Evolutionary conservation across 1,140 invertebrate genomes (phyloP).

Genomic region (Lerema accius): DNA sequence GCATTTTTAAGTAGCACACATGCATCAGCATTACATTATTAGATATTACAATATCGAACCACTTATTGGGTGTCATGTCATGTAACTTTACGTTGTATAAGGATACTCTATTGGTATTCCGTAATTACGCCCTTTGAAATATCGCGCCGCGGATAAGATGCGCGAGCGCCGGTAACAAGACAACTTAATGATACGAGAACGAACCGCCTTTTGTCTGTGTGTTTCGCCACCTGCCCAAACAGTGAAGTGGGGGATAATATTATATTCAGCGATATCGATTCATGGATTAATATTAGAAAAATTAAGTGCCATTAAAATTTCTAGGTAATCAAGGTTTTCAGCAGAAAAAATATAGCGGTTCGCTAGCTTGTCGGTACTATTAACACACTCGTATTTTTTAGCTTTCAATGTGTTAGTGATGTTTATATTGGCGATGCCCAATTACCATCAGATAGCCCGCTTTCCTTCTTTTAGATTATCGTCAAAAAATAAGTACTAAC

Average conservation of each 20-base stretch:
- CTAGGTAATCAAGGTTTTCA: too few relatives aligned
- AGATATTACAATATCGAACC: slow-evolving; percentile 1
- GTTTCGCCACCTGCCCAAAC: slow-evolving; percentile 82
- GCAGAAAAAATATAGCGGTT: too few relatives aligned
- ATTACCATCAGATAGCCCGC: too few relatives aligned
- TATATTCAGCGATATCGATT: slow-evolving; percentile 41
- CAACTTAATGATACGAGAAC: slow-evolving; percentile 79
- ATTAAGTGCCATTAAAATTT: background rate
- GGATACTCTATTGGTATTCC: slow-evolving; percentile 58
- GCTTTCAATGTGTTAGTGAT: too few relatives aligned
- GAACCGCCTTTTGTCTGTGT: slow-evolving; percentile 71
- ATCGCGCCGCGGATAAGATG: slow-evolving; percentile 64
- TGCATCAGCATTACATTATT: background rate
- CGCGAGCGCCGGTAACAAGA: slow-evolving; percentile 76
- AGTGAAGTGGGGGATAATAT: slow-evolving; percentile 48
- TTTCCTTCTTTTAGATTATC: too few relatives aligned
- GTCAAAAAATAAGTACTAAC: too few relatives aligned
- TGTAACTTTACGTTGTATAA: slow-evolving; percentile 18
- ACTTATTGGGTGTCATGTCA: slow-evolving; percentile 14
- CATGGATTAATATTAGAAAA: slow-evolving; percentile 34
- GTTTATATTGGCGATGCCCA: too few relatives aligned
- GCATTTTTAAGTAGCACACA: too few relatives aligned
- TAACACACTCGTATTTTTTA: too few relatives aligned
- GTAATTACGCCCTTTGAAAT: slow-evolving; percentile 75
- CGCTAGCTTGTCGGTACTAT: too few relatives aligned